phyloP scores from a whole-genome alignment of 1,140 invertebrate genomes.

The Cryptotermes secundus region DNA sequence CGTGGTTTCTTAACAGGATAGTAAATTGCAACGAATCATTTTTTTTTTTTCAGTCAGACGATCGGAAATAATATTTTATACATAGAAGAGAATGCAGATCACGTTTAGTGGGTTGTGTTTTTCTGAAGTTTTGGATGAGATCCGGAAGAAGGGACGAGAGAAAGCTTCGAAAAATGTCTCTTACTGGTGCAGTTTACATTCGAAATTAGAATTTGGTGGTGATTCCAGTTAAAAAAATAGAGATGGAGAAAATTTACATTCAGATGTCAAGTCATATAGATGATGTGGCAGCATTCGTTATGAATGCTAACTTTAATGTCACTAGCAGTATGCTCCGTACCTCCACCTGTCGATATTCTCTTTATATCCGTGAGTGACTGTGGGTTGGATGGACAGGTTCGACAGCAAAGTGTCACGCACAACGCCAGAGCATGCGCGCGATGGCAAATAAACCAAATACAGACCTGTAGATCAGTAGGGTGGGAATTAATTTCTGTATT shows the following conservation, averaged over 20 bases:
- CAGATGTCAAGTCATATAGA: background rate
- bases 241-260: background rate
- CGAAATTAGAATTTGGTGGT: background rate
- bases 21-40: background rate
- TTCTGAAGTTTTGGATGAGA: background rate
- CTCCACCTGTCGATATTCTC: slow-evolving; percentile 4
- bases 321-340: background rate
- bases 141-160: background rate
- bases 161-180: background rate
- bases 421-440: background rate
- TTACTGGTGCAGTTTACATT: background rate
- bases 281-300: background rate
- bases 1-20: background rate
- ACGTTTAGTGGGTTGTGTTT: background rate
- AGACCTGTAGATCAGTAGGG: background rate
- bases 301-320: background rate
- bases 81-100: background rate
- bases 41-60: background rate
- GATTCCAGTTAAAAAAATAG: background rate
- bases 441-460: background rate
- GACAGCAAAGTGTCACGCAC: slow-evolving; percentile 3
- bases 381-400: background rate
- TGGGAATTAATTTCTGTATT: background rate
- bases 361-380: background rate
- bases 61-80: slow-evolving; percentile 8